Conservation (phyloP, 2,888 invertebrate species). For the Acanthococcus lagerstroemiae region DNA sequence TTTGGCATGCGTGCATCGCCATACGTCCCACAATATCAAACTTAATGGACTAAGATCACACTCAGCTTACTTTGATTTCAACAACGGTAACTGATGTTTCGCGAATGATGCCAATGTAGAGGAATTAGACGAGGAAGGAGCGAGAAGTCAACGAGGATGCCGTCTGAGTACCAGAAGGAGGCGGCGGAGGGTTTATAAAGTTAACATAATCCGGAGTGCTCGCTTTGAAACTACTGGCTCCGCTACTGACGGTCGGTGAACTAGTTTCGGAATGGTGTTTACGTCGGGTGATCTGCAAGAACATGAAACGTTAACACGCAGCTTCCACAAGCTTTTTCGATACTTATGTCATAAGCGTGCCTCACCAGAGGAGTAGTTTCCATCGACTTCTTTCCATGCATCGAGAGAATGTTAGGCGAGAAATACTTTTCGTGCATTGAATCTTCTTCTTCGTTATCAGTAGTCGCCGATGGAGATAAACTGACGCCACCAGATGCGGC, state of each 20-base stretch:
- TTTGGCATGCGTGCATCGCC: no score
- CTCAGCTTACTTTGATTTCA: conserved; percentile 17
- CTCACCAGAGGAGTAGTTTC: conserved; percentile 52
- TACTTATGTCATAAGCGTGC: no score
- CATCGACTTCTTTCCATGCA: conserved; percentile 46
- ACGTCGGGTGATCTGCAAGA: conserved; percentile 4
- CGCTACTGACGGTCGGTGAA: conserved; percentile 35
- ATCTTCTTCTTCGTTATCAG: conserved; percentile 51
- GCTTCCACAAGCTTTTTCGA: no score
- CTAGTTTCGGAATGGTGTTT: conserved; percentile 26
- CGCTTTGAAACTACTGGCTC: conserved; percentile 19
- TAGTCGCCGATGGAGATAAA: conserved; percentile 31
- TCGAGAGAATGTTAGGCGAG: conserved; percentile 36
- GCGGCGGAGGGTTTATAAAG: conserved; percentile 37
- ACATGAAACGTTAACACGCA: no score
- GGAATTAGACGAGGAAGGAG: conserved; percentile 34
- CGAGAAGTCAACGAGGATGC: conserved; percentile 33
- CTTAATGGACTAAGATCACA: no score
- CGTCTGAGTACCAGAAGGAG: conserved; percentile 28
- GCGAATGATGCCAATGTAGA: conserved; percentile 33
- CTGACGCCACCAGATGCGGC: conserved; percentile 4
- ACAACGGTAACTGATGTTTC: conserved; percentile 20
- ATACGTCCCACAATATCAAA: no score
- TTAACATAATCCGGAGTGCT: conserved; percentile 38
- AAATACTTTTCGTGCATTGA: conserved; percentile 75